Base-by-base conservation (phyloP, 2,797 vertebrate species). In the Accipiter fasciatus region DNA sequence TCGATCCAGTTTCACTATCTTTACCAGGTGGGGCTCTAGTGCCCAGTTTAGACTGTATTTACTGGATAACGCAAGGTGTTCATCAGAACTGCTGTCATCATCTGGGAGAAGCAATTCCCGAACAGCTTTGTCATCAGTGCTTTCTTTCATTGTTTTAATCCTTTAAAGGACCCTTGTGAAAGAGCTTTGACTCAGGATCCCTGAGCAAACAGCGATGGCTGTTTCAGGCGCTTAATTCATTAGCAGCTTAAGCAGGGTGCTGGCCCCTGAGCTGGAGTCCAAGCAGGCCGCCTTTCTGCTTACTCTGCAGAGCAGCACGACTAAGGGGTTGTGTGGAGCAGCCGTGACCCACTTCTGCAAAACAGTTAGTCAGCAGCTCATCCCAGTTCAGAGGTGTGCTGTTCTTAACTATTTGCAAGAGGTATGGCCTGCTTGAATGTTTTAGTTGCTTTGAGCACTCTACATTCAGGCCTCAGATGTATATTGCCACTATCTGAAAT, bases 311-410 rank as follows among this genome's bases (percentile, higher is more conserved):
- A 4, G 7, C 44, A 21, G 37, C 17, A 1, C 5, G 24, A 50
- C 20, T 0, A 0, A 62, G 54, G 42, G 50, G 44, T 11, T 57
- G 49, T 11, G 10, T 16, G 28, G 25, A 47, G 59, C 55, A 11
- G 42, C 55, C 0, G 0, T 2, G 3, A 15, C 11, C 2, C 29
- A 35, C 25, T 28, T 44, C 29, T 37, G 22, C 29, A 31, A 26
- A 72, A 11, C 2, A 0, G 15, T 37, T 11, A 37, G 15, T 73
- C 22, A 67, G 47, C 61, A 65, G 46, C 37, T 66, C 25, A 14
- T 52, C 62, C 46, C 40, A 9, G 31, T 46, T 70, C 1, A 0
- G 42, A 58, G n/a, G 9, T 4, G n/a, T 50, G 47, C 10, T 0
- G 0, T 24, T 72, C 65, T 24, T 3, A 39, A 10, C 29, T 39